A percentile compares a stretch with the other conserved stretches of the same genome.
phyloP scores from a whole-genome alignment of 1,140 invertebrate genomes.

The Magallana angulata region DNA sequence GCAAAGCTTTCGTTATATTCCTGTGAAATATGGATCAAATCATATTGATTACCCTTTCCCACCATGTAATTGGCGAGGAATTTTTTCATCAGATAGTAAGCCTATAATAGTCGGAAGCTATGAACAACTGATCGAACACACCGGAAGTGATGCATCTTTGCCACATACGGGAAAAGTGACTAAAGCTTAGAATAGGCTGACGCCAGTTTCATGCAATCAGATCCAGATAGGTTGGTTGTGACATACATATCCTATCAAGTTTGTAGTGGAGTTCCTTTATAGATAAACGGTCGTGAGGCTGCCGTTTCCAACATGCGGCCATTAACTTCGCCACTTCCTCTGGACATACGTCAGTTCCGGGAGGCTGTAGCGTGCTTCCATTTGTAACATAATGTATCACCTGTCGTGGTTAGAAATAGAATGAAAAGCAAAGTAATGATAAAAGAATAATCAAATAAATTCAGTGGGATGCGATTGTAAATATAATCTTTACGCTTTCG shows the following conservation, averaged over 20 bases:
- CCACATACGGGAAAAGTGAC: not conserved
- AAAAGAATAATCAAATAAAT: too few species aligned
- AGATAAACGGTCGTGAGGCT: constrained; percentile 76
- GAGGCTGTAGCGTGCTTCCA: constrained; percentile 71
- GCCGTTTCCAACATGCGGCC: constrained; percentile 78
- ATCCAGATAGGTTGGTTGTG: constrained; percentile 64
- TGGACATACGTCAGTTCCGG: constrained; percentile 73
- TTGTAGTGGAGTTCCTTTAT: constrained; percentile 76
- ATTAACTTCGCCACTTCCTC: constrained; percentile 78
- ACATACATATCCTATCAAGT: constrained; percentile 66
- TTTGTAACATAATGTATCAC: constrained; percentile 79
- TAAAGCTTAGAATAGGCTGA: not conserved
- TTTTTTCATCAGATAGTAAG: not conserved
- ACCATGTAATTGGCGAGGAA: not conserved
- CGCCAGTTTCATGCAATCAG: constrained; percentile 55
- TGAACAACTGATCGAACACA: not conserved
- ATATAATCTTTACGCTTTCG: too few species aligned
- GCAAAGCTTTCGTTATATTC: not conserved
- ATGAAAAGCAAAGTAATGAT: too few species aligned
- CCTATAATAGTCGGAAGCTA: not conserved
- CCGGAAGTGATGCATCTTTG: not conserved
- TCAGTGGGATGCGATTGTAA: too few species aligned
- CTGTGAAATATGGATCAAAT: constrained; percentile 1
- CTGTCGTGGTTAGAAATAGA: constrained; percentile 55
- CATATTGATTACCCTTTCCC: not conserved